Base-by-base conservation (phyloP, 2,888 invertebrate species). In the Eledone cirrhosa region DNA sequence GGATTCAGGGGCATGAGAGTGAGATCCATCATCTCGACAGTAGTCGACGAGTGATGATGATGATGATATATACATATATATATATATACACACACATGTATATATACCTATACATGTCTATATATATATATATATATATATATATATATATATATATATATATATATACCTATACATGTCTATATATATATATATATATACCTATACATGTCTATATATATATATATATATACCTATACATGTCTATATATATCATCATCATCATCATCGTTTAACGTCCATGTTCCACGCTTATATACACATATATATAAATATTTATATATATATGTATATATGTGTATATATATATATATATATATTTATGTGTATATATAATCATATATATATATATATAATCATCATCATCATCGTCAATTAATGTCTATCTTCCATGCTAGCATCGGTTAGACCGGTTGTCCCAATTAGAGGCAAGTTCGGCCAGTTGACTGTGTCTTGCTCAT, bases 281-380 rank as follows among this genome's bases (percentile, higher is more conserved):
- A n/a, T n/a, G n/a, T n/a, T n/a, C n/a, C n/a, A n/a, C n/a, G n/a
- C n/a, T n/a, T n/a, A n/a, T n/a, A n/a, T n/a, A n/a, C n/a, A n/a
- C n/a, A n/a, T n/a, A n/a, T 22, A 22, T 19, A 22, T 22, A 22
- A 53, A 2, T 22, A 2, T 22, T 53, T 65, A 65, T 65, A 27
- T 65, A 65, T 65, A 27, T 65, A 27, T 65, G 19, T 65, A 65
- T 65, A 65, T 65, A 65, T 65, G 29, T 65, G 29, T 65, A 65
- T 65, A 27, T 65, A 65, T 65, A 65, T 65, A 27, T 65, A 13
- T 65, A 53, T 53, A 53, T n/a, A 53, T 53, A 5, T 5, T 3
- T 4, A 53, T 53, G 5, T 53, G n/a, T 53, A 53, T 53, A 4
- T 53, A 53, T 53, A n/a, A 3, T 22, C 3, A 3, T 53, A 4